Conservation (phyloP, 2,888 invertebrate genomes). For the Chloroclystis v-ata region DNA sequence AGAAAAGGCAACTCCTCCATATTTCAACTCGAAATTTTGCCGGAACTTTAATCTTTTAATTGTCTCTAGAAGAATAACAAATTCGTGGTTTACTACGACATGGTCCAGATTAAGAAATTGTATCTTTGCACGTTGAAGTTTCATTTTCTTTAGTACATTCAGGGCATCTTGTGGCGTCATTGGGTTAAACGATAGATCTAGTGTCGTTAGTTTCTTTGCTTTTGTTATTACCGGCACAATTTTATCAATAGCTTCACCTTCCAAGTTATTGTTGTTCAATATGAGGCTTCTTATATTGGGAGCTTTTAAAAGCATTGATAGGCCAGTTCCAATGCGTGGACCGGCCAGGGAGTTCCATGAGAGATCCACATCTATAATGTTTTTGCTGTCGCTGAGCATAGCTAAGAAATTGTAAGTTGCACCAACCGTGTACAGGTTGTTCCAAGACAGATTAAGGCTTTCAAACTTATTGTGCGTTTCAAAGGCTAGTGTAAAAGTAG, state of each 20-base stretch:
- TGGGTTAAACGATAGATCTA: conserved; percentile 56
- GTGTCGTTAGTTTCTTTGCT: conserved; percentile 42
- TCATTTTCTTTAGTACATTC: conserved; percentile 40
- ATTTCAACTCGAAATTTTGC: conserved; percentile 38
- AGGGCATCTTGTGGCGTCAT: conserved; percentile 45
- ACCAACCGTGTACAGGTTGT: conserved; percentile 39
- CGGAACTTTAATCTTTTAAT: conserved; percentile 36
- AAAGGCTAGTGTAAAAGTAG: conserved; percentile 42
- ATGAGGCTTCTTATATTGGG: conserved; percentile 41
- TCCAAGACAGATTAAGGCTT: conserved; percentile 56
- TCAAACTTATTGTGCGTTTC: conserved; percentile 46
- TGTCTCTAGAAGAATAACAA: conserved; percentile 34
- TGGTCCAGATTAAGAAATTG: conserved; percentile 47
- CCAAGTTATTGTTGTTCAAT: conserved; percentile 51
- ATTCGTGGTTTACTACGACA: conserved; percentile 40
- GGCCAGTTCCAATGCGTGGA: conserved; percentile 36
- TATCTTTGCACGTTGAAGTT: conserved; percentile 36
- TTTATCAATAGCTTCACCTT: conserved; percentile 36
- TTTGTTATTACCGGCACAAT: conserved; percentile 33
- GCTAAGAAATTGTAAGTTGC: conserved; percentile 39
- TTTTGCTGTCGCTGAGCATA: conserved; percentile 39
- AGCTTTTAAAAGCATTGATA: conserved; percentile 38
- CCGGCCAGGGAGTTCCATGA: conserved; percentile 53
- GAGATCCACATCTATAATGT: conserved; percentile 46
- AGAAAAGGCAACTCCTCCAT: conserved; percentile 40